These are phyloP conservation scores for Holothuria glaberrima DNA, from an alignment of 35 echinoderm and acorn worm species.

Conservation along the genomic window DNA sequence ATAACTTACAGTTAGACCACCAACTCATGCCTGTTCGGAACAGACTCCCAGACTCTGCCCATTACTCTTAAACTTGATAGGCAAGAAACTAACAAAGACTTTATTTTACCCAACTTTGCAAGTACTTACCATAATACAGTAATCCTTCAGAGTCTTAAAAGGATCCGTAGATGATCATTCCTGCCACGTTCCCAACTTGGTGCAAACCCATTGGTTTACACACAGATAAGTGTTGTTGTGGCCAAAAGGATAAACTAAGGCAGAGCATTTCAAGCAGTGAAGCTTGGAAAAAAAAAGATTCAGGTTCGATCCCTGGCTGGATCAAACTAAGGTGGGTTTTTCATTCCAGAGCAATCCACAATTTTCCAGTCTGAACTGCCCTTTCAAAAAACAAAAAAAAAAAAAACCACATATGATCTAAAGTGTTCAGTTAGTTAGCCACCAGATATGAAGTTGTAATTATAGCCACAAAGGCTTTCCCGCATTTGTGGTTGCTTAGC, in stretches of 20 bases:
- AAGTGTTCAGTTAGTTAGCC: neutral
- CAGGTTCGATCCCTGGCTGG: neutral
- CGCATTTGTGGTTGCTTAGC: too few relatives aligned
- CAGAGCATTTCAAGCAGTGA: neutral
- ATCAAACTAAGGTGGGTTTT: neutral
- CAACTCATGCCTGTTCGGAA: neutral
- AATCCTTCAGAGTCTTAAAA: slow-evolving; percentile 10
- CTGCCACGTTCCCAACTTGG: neutral
- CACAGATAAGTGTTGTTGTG: neutral
- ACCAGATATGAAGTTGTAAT: neutral
- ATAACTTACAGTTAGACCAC: neutral
- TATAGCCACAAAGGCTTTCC: neutral
- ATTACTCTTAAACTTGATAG: neutral
- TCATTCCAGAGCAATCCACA: neutral
- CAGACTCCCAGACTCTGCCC: neutral
- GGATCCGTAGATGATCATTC: neutral
- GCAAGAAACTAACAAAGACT: neutral
- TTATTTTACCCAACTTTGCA: neutral
- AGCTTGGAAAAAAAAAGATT: neutral
- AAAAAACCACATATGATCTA: neutral
- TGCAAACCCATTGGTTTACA: slow-evolving; percentile 2
- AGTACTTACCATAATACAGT: neutral
- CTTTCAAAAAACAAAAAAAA: neutral
- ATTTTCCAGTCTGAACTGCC: neutral
- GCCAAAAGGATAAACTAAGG: neutral